These are phyloP conservation scores for Climacteris rufus DNA, from an alignment of 2,113 vertebrate species.

Conservation along the genomic window DNA sequence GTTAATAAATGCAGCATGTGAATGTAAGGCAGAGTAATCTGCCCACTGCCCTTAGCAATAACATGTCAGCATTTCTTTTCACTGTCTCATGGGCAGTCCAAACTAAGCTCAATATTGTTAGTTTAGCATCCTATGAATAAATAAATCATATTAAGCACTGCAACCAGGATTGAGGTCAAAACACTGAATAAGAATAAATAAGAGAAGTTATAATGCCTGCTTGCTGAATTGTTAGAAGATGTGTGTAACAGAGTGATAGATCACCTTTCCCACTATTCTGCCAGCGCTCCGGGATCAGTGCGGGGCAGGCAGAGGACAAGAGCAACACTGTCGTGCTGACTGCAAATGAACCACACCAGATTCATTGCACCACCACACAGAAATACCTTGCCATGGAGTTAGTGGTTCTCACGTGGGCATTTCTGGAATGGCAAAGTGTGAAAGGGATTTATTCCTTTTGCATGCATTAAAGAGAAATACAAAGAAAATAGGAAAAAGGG, in stretches of 20 bases:
- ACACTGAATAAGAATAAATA: not conserved
- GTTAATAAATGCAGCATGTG: not conserved
- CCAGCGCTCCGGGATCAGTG: not conserved
- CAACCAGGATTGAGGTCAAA: not conserved
- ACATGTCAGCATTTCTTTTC: constrained; percentile 1
- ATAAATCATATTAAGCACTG: constrained; percentile 2
- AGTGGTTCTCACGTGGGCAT: not conserved
- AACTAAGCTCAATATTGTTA: not conserved
- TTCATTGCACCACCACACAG: not conserved
- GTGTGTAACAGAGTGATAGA: not conserved
- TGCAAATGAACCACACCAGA: not conserved
- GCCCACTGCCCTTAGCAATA: constrained; percentile 29
- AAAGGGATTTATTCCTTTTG: not conserved
- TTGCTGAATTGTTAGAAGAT: not conserved
- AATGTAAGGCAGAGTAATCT: not conserved
- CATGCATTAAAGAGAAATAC: not conserved
- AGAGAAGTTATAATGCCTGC: not conserved
- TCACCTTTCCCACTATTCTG: not conserved
- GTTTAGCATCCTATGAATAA: constrained; percentile 35
- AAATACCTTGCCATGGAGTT: not conserved
- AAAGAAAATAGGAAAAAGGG: not conserved
- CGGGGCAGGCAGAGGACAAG: not conserved
- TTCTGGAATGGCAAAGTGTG: not conserved
- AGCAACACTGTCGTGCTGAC: not conserved
- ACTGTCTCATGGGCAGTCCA: not conserved